Conservation (phyloP, 1,140 invertebrate genomes). For the Goniozus legneri region DNA sequence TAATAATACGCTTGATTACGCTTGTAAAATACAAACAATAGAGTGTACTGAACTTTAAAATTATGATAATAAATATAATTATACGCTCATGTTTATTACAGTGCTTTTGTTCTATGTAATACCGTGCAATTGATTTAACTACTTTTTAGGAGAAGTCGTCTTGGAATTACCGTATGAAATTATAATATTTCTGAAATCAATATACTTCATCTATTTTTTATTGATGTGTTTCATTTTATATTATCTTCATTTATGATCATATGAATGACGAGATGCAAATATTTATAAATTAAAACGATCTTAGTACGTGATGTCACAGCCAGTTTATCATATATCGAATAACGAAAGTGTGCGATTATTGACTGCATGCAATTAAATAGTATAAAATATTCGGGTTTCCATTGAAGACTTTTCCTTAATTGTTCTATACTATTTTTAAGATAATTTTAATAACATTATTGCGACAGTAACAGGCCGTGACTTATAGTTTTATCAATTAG, state of each 20-base stretch:
- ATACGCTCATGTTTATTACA: constrained; percentile 52
- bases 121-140: constrained; percentile 48
- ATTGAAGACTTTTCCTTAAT: constrained; percentile 36
- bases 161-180: constrained; percentile 31
- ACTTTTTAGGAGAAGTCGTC: constrained; percentile 43
- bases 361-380: background rate
- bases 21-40: constrained; percentile 56
- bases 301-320: constrained; percentile 17
- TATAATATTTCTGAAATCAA: constrained; percentile 6
- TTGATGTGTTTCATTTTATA: constrained; percentile 4
- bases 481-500: too few species aligned
- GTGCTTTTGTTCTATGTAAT: constrained; percentile 46
- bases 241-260: constrained; percentile 17
- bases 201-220: background rate
- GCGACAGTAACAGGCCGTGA: too few species aligned
- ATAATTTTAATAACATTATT: constrained; percentile 37
- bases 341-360: background rate
- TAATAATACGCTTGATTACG: constrained; percentile 53
- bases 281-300: background rate
- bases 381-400: constrained; percentile 13
- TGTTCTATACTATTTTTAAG: constrained; percentile 25
- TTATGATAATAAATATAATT: constrained; percentile 56
- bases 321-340: constrained; percentile 21
- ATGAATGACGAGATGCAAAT: background rate
- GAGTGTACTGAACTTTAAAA: constrained; percentile 54